phyloP scores from a whole-genome alignment of 2,797 vertebrate genomes.

The Distichodus sexfasciatus region DNA sequence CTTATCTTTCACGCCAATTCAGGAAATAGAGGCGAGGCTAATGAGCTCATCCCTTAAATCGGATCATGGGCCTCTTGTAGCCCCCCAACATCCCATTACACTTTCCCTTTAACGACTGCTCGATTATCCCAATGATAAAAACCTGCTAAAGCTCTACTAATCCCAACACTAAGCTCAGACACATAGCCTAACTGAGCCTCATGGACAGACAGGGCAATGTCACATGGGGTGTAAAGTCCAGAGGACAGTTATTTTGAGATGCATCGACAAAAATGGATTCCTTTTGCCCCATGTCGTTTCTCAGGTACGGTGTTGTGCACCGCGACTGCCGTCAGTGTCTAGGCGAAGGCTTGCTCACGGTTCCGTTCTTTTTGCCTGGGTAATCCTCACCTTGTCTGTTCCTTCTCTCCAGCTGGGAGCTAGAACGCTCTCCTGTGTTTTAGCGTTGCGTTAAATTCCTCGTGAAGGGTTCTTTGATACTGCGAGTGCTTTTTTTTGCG shows the following conservation, averaged over 20 bases:
- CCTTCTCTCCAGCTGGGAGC: not conserved
- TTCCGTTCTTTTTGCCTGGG: not conserved
- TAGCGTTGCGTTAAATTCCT: slow-evolving; percentile 11
- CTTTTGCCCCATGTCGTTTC: not conserved
- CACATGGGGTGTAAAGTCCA: not conserved
- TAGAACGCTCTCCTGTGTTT: slow-evolving; percentile 29
- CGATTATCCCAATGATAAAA: slow-evolving; percentile 47
- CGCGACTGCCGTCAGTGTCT: not conserved
- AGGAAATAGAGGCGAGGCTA: slow-evolving; percentile 40
- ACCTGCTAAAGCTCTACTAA: slow-evolving; percentile 42
- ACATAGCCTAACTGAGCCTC: slow-evolving; percentile 1
- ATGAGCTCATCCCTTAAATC: slow-evolving; percentile 51
- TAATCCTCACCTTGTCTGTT: not conserved
- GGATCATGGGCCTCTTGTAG: slow-evolving; percentile 50
- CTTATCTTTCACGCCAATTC: slow-evolving; percentile 32
- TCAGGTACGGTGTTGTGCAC: not conserved
- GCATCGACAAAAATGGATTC: not conserved
- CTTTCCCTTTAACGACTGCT: slow-evolving; percentile 43
- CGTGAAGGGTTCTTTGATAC: slow-evolving; percentile 20
- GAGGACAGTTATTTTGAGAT: slow-evolving; percentile 6
- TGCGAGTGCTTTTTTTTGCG: not conserved
- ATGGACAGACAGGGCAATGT: slow-evolving; percentile 1
- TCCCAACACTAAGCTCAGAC: slow-evolving; percentile 30
- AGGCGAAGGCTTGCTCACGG: not conserved
- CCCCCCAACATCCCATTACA: slow-evolving; percentile 43